Conservation (phyloP, 2,797 vertebrate species). For the Semotilus atromaculatus region DNA sequence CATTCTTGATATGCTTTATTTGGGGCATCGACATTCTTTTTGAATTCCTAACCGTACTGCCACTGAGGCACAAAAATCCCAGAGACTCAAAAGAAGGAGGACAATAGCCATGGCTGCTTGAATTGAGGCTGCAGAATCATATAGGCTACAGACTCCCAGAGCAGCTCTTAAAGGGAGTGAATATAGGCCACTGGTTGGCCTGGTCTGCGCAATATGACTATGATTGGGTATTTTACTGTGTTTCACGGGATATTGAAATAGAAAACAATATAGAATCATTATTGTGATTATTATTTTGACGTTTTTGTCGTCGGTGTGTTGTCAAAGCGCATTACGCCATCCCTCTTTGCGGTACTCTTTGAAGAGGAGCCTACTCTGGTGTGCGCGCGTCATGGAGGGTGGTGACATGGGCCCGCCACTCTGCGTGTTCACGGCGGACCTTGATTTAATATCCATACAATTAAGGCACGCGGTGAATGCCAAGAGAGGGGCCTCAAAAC, state of each 20-base stretch:
- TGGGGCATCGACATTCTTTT: constrained; percentile 17
- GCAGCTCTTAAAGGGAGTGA: constrained; percentile 10
- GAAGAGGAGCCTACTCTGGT: constrained; percentile 31
- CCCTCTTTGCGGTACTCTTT: constrained; percentile 38
- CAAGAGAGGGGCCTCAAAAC: constrained; percentile 81
- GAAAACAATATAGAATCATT: background rate
- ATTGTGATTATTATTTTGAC: background rate
- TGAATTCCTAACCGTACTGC: constrained; percentile 11
- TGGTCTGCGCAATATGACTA: constrained; percentile 27
- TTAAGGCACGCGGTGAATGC: constrained; percentile 96
- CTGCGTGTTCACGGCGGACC: constrained; percentile 94
- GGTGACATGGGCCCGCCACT: constrained; percentile 76
- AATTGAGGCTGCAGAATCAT: constrained; percentile 39
- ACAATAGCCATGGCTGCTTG: constrained; percentile 54
- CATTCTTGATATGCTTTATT: background rate
- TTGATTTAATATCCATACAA: constrained; percentile 89
- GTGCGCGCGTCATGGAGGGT: constrained; percentile 30
- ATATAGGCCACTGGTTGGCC: constrained; percentile 47
- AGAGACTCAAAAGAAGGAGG: constrained; percentile 18
- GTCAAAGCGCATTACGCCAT: constrained; percentile 51
- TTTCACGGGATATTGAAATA: background rate
- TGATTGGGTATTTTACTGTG: background rate
- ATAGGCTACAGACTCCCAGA: constrained; percentile 4
- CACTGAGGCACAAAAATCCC: constrained; percentile 14
- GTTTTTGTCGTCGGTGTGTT: constrained; percentile 9